phyloP scores from a whole-genome alignment of 2,113 vertebrate species.

The Shinisaurus crocodilurus region DNA sequence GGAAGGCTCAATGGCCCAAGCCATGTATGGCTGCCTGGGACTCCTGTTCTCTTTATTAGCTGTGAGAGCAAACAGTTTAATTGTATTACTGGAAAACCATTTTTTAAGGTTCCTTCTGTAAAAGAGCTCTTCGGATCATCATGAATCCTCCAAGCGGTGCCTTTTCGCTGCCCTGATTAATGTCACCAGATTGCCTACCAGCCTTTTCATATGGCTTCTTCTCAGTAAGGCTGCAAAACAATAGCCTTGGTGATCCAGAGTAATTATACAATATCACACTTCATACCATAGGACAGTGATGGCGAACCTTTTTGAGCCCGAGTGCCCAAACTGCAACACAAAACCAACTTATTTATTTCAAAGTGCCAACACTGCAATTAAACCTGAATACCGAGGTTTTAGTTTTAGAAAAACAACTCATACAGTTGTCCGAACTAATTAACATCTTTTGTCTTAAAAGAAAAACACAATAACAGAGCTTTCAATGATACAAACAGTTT shows the following conservation, averaged over 20 bases:
- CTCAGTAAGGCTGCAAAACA: slow-evolving; percentile 27
- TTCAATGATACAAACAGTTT: no score
- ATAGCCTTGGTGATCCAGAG: neutral
- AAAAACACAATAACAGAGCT: no score
- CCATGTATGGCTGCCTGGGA: neutral
- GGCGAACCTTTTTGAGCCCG: no score
- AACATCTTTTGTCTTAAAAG: no score
- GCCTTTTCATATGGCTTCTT: slow-evolving; percentile 26
- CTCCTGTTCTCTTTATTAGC: slow-evolving; percentile 42
- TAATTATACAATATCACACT: rapidly evolving
- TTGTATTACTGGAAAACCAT: slow-evolving; percentile 2
- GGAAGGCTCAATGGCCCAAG: neutral
- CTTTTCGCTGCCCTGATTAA: slow-evolving; percentile 40
- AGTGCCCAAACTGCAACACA: no score
- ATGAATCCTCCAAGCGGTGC: neutral
- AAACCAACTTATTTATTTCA: no score
- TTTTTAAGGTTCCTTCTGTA: slow-evolving; percentile 30
- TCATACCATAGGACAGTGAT: no score
- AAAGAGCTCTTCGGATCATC: slow-evolving; percentile 37
- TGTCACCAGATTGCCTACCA: slow-evolving; percentile 34
- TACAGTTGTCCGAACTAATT: no score
- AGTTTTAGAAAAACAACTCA: no score
- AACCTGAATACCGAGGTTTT: no score
- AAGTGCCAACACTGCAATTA: no score
- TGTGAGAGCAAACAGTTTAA: slow-evolving; percentile 28